phyloP scores from a whole-genome alignment of 2,113 vertebrate species.

The Crotalus tigris region DNA sequence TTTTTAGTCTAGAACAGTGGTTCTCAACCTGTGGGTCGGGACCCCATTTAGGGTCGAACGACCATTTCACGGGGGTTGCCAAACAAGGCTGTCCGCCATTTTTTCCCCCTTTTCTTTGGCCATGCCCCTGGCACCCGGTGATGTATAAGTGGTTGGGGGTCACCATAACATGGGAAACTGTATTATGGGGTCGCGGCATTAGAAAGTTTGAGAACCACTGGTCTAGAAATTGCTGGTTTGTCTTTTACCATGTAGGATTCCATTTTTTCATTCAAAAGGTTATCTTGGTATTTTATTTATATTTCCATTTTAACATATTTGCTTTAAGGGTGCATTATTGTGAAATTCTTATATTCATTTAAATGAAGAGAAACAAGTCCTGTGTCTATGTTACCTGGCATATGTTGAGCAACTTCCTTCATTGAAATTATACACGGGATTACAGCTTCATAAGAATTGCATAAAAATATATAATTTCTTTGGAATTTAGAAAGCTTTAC shows the following conservation, averaged over 20 bases:
- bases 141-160: too few relatives aligned
- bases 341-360: not conserved
- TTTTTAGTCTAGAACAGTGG: not conserved
- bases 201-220: too few relatives aligned
- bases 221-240: not conserved
- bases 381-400: not conserved
- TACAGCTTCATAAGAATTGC: not conserved
- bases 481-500: not conserved
- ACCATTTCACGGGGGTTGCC: too few relatives aligned
- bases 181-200: too few relatives aligned
- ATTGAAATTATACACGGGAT: not conserved
- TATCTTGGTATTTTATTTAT: not conserved
- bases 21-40: too few relatives aligned
- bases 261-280: not conserved
- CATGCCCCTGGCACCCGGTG: too few relatives aligned
- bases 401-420: not conserved
- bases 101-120: too few relatives aligned
- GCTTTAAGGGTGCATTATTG: not conserved
- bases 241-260: not conserved
- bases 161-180: too few relatives aligned
- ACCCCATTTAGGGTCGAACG: too few relatives aligned
- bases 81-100: too few relatives aligned
- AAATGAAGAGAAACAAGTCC: not conserved
- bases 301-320: not conserved
- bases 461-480: not conserved